Conservation (phyloP, 2,113 vertebrate genomes). For the Albula goreensis region DNA sequence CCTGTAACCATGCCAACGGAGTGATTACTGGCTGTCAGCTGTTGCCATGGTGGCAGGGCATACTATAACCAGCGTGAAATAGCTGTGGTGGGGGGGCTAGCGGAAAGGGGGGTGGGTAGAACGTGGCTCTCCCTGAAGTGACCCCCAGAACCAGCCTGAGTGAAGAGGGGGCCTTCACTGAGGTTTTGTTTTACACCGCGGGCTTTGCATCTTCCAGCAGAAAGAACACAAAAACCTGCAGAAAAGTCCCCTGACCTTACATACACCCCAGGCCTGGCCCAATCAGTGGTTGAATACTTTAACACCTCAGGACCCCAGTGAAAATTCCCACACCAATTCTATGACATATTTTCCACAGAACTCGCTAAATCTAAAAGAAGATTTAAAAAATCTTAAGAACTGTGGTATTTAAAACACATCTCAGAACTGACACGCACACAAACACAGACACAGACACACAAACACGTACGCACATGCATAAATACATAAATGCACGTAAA, state of each 20-base stretch:
- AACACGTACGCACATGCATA: not conserved
- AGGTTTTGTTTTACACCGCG: too few relatives aligned
- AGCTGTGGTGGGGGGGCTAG: not conserved
- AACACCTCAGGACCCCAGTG: too few relatives aligned
- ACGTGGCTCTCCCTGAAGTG: constrained; percentile 7
- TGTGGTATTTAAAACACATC: not conserved
- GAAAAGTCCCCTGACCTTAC: too few relatives aligned
- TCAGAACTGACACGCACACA: not conserved
- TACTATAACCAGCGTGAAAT: constrained; percentile 51
- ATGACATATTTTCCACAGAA: too few relatives aligned
- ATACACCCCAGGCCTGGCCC: too few relatives aligned
- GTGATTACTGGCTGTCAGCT: constrained; percentile 68
- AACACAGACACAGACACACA: not conserved
- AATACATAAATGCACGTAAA: not conserved
- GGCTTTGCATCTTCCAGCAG: too few relatives aligned
- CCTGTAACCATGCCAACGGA: constrained; percentile 75
- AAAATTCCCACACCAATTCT: too few relatives aligned
- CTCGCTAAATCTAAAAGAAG: too few relatives aligned
- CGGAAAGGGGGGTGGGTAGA: not conserved
- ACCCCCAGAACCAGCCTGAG: not conserved
- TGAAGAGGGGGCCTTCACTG: too few relatives aligned
- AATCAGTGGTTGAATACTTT: too few relatives aligned
- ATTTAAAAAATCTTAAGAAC: too few relatives aligned
- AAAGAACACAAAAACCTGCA: too few relatives aligned
- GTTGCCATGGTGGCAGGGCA: constrained; percentile 66